These are phyloP conservation scores for Pocillopora grandis DNA, from an alignment of 92 coral and sea anemone genomes.

Conservation along the genomic window DNA sequence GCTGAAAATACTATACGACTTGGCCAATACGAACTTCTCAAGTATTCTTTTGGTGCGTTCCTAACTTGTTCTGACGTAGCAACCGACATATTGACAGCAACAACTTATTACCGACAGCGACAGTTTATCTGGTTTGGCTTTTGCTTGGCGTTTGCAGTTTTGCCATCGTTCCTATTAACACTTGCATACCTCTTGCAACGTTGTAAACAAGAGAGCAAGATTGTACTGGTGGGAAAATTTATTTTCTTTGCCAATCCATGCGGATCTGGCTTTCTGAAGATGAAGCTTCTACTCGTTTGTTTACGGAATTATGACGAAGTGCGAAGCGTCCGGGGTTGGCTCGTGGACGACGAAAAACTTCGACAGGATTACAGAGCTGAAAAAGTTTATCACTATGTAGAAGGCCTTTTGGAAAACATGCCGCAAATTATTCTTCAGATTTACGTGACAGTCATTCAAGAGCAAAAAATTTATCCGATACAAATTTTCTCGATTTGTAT, in stretches of 20 bases:
- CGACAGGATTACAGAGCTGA: slow-evolving; percentile 44
- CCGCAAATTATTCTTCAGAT: slow-evolving; percentile 71
- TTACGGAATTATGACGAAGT: slow-evolving; percentile 61
- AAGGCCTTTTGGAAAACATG: slow-evolving; percentile 65
- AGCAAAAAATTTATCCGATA: slow-evolving; percentile 40
- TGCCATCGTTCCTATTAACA: slow-evolving; percentile 59
- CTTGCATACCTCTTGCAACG: slow-evolving; percentile 56
- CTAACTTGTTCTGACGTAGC: slow-evolving; percentile 65
- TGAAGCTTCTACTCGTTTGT: slow-evolving; percentile 61
- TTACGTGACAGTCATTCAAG: slow-evolving; percentile 50
- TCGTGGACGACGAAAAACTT: slow-evolving; percentile 46
- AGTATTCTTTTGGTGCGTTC: slow-evolving; percentile 54
- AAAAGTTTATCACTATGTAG: slow-evolving; percentile 51
- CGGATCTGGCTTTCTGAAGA: slow-evolving; percentile 68
- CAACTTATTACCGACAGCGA: slow-evolving; percentile 43
- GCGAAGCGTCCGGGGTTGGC: slow-evolving; percentile 51
- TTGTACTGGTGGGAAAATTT: slow-evolving; percentile 10
- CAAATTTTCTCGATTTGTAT: slow-evolving; percentile 54
- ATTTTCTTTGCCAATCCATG: slow-evolving; percentile 46
- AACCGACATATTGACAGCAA: slow-evolving; percentile 66
- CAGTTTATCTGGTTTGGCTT: slow-evolving; percentile 58
- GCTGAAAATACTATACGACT: slow-evolving; percentile 34
- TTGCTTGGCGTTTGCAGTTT: slow-evolving; percentile 61
- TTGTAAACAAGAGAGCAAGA: neutral
- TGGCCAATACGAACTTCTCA: slow-evolving; percentile 48